Conservation (phyloP, 2,113 vertebrate genomes). For the Galbula dea region DNA sequence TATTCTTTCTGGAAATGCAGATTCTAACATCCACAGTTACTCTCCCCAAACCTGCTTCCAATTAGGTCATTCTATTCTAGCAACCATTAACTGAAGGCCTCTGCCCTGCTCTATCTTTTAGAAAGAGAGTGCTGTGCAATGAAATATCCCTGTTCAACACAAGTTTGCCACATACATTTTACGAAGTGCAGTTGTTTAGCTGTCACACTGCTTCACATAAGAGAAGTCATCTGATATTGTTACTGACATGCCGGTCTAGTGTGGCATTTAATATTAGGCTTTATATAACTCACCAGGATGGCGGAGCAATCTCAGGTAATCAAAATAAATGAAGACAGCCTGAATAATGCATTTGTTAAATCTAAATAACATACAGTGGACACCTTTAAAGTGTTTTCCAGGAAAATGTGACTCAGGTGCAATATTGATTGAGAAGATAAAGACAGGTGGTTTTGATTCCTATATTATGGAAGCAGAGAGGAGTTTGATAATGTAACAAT, state of each 20-base stretch:
- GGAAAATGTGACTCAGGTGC: conserved; percentile 57
- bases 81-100: background rate
- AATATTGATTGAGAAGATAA: conserved; percentile 66
- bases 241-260: conserved; percentile 50
- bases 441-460: conserved; percentile 65
- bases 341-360: conserved; percentile 69
- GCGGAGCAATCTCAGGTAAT: conserved; percentile 60
- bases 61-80: conserved; percentile 55
- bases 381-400: conserved; percentile 60
- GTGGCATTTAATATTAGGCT: conserved; percentile 64
- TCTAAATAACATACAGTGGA: conserved; percentile 64
- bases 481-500: conserved; percentile 66
- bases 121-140: background rate
- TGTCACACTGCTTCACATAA: conserved; percentile 51
- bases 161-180: conserved; percentile 42
- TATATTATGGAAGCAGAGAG: conserved; percentile 55
- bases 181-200: background rate
- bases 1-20: conserved; percentile 32
- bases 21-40: background rate
- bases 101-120: background rate
- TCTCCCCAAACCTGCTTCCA: conserved; percentile 58
- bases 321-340: conserved; percentile 66
- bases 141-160: background rate
- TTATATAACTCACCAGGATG: conserved; percentile 60
- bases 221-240: conserved; percentile 48